Percentiles rank a stretch among this genome's conserved stretches.
phyloP scores from a whole-genome alignment of 2,888 invertebrate species.

The Pseudococcus jackbeardsleyi region DNA sequence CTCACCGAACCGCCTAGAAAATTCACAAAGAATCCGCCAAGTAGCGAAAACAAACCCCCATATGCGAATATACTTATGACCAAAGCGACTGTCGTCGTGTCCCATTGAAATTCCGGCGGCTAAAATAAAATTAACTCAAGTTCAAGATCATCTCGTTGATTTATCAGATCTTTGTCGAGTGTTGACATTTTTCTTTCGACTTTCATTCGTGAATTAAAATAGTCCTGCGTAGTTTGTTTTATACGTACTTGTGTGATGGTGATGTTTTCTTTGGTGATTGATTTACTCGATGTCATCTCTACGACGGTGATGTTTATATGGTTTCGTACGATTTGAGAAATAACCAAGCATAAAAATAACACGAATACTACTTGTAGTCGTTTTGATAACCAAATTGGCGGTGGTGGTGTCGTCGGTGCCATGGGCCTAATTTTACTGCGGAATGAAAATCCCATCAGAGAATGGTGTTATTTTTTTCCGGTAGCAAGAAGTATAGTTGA shows the following conservation, averaged over 20 bases:
- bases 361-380: neutral
- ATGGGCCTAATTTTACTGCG: neutral
- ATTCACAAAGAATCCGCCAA: neutral
- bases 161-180: neutral
- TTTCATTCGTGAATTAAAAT: no score
- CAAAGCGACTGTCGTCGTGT: neutral
- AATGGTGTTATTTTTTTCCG: no score
- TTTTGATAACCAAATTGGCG: neutral
- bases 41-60: neutral
- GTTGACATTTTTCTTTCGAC: neutral
- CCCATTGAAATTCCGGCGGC: neutral
- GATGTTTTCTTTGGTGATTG: neutral
- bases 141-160: neutral
- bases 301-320: neutral
- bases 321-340: neutral
- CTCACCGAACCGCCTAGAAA: neutral
- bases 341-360: neutral
- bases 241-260: neutral
- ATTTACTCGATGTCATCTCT: slow-evolving; percentile 24
- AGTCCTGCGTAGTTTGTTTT: no score
- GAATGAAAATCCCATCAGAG: neutral
- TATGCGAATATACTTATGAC: neutral
- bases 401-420: neutral
- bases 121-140: neutral
- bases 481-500: no score